These are phyloP conservation scores for Lepilemur ruficaudatus DNA, from an alignment of 2,797 vertebrate genomes.

Conservation along the genomic window DNA sequence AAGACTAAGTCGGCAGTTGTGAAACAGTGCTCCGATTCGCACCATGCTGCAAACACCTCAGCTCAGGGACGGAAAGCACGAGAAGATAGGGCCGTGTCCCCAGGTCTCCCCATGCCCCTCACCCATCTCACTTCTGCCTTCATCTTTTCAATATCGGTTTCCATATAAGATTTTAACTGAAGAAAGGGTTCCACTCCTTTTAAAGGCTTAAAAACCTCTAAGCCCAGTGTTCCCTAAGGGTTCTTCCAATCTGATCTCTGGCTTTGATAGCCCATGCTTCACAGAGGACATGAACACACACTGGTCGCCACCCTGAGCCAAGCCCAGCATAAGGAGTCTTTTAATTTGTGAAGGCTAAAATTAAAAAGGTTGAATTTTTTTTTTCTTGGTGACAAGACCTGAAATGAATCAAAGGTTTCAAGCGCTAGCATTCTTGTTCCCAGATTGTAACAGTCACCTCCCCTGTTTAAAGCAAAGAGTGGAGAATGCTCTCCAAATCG, in stretches of 20 bases:
- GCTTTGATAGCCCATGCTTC: background rate
- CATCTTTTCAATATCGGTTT: background rate
- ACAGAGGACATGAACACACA: background rate
- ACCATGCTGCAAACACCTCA: background rate
- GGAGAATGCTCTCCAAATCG: background rate
- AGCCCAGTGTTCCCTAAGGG: background rate
- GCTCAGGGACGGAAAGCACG: background rate
- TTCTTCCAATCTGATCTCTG: background rate
- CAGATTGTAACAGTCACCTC: background rate
- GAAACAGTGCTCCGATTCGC: background rate
- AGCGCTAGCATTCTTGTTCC: background rate
- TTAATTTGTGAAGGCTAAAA: background rate
- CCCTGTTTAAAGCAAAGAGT: background rate
- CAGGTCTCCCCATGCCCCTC: fast-evolving
- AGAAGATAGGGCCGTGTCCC: background rate
- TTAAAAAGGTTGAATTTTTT: background rate
- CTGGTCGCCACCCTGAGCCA: background rate
- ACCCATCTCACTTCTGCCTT: background rate
- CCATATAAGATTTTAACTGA: background rate
- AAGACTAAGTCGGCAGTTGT: background rate
- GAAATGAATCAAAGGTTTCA: conserved; percentile 6
- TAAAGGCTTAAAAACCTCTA: background rate
- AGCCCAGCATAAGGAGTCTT: background rate
- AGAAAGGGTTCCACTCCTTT: background rate
- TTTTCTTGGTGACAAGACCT: background rate